phyloP scores from a whole-genome alignment of 2,113 vertebrate species.

The Paradoxurus hermaphroditus region DNA sequence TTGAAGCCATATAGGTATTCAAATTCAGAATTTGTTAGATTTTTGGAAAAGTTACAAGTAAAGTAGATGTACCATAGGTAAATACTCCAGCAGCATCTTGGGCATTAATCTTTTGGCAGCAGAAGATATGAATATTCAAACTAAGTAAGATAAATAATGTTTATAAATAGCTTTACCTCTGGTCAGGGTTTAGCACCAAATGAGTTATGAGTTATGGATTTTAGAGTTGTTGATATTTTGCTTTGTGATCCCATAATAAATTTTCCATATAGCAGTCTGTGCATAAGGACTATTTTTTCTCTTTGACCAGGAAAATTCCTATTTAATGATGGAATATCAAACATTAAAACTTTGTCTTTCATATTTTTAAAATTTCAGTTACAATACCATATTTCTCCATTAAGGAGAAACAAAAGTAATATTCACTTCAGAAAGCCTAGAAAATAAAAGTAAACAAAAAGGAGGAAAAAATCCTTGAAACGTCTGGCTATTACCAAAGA shows the following conservation, averaged over 20 bases:
- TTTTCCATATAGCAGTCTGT: neutral
- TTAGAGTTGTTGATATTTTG: conserved; percentile 23
- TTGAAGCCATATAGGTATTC: neutral
- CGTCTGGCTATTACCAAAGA: neutral
- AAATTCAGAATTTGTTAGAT: conserved; percentile 18
- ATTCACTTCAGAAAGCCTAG: conserved; percentile 2
- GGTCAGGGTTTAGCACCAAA: conserved; percentile 3
- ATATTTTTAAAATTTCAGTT: conserved; percentile 27
- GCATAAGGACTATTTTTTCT: neutral
- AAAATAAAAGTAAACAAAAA: neutral
- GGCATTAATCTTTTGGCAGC: conserved; percentile 6
- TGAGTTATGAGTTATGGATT: conserved; percentile 6
- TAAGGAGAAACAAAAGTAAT: conserved; percentile 27
- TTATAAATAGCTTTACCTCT: conserved; percentile 17
- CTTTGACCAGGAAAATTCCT: neutral
- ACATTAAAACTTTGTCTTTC: neutral
- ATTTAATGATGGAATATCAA: conserved; percentile 29
- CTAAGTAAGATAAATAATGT: conserved; percentile 6
- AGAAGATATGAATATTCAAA: neutral
- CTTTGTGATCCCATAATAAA: conserved; percentile 10
- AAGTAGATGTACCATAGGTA: neutral
- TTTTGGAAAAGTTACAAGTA: neutral
- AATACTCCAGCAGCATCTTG: neutral
- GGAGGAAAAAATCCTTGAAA: neutral
- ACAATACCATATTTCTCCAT: neutral